Evolutionary conservation across 2,113 vertebrate species (phyloP), one percentile per base, ranked within the genome.

Genomic region (Vulpes vulpes): DNA sequence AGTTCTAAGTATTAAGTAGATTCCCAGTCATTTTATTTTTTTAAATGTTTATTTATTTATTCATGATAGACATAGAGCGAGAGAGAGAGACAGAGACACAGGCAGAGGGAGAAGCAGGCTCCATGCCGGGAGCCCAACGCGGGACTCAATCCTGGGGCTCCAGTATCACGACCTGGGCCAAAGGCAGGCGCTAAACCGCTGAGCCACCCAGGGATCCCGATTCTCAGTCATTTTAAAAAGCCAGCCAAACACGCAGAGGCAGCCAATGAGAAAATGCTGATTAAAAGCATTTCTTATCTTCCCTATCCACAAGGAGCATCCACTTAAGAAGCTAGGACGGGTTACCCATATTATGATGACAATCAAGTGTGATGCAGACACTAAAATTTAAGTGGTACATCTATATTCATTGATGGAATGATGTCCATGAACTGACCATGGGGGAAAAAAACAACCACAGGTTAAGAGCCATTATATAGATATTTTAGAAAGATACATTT

Each of bases 211-310:
- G 43, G 7, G 43, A 43, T 43, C 43, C 43, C 43, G 25, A 4
- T 19, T 19, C 80, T 27, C 20, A 60, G 16, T 3, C 76, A 82
- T 38, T 91, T 94, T 76, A 38, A 82, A 60, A 51, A 19, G 3
- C 19, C 49, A 94, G 25, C 10, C 27, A 73, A 81, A 85, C 3
- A 76, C 0, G 2, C 35, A 95, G 73, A 23, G 6, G 9, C 5
- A 60, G 4, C 73, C 27, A 76, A 87, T 43, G 80, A 65, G 64
- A 94, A 74, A 51, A 59, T 57, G 51, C 7, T 86, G 43, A 79
- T 55, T 94, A 89, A 95, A 89, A 74, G 7, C 12, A 51, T 87
- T 87, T 96, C 32, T 92, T 91, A 83, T 82, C 3, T 80, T 71
- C 74, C 83, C 16, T 49, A 23, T 8, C 25, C 25, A 74, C 14